Evolutionary conservation across 2,888 invertebrate genomes (phyloP).

Genomic region (Stenodera caucasica): DNA sequence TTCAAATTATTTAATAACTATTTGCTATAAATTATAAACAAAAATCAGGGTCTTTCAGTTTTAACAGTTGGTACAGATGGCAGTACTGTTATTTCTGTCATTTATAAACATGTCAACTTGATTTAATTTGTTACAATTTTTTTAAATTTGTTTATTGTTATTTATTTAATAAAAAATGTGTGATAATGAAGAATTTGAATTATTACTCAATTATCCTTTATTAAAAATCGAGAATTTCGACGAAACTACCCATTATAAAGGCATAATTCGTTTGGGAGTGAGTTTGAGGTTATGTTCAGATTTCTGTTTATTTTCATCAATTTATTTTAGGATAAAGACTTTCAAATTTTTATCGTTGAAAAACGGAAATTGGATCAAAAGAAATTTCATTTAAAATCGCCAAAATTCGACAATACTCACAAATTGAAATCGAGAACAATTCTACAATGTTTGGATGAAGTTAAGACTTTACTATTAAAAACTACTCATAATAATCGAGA

Average conservation of each 20-base stretch:
- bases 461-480: conserved; percentile 16
- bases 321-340: conserved; percentile 38
- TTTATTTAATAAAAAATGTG: neutral
- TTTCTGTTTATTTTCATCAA: neutral
- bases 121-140: neutral
- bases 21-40: neutral
- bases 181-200: neutral
- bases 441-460: conserved; percentile 35
- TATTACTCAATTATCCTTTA: conserved; percentile 9
- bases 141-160: neutral
- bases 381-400: conserved; percentile 1
- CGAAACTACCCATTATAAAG: neutral
- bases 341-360: conserved; percentile 21
- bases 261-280: conserved; percentile 6
- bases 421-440: conserved; percentile 15
- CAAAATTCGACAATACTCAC: neutral
- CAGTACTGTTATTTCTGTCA: too few species aligned
- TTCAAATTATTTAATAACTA: neutral
- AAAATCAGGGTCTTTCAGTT: too few species aligned
- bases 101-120: too few species aligned
- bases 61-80: too few species aligned
- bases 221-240: neutral
- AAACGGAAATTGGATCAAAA: neutral
- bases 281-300: conserved; percentile 16
- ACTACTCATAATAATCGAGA: neutral